A percentile compares a stretch with the other conserved stretches of the same genome.
Evolutionary conservation across 2,113 vertebrate genomes (phyloP).

Genomic region (Falcunculus frontatus): DNA sequence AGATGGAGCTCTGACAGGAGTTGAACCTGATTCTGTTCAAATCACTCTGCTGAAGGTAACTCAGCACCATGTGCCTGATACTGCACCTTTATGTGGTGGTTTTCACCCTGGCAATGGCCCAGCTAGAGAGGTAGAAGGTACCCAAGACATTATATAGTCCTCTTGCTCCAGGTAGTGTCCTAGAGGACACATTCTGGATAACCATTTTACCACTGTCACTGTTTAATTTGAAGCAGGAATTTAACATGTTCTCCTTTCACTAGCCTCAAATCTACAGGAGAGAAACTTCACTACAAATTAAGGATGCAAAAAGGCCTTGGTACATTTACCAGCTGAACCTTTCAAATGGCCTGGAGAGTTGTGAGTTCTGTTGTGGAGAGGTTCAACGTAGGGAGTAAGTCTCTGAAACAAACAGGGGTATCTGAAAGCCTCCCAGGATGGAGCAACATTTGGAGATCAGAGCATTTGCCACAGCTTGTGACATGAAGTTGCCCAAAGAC

Average conservation of each 20-base stretch:
- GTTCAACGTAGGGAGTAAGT: not conserved
- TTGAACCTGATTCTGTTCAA: not conserved
- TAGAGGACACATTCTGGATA: not conserved
- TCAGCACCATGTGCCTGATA: not conserved
- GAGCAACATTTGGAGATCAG: not conserved
- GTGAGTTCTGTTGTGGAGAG: not conserved
- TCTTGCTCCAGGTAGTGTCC: not conserved
- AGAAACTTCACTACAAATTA: not conserved
- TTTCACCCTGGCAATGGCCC: not conserved
- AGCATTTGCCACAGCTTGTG: not conserved
- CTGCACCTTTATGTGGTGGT: not conserved
- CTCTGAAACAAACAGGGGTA: not conserved
- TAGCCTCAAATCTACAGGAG: not conserved
- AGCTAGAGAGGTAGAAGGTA: not conserved
- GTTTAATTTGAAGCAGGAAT: not conserved
- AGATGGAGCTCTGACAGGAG: not conserved
- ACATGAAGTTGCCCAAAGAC: not conserved
- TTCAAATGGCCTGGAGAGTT: not conserved
- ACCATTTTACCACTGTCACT: not conserved
- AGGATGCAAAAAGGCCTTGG: not conserved
- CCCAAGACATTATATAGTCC: not conserved
- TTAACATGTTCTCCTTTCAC: not conserved
- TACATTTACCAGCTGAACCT: not conserved
- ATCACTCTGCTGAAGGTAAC: not conserved
- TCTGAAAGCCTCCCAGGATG: not conserved